These are phyloP conservation scores for Synchiropus splendidus DNA, from an alignment of 2,113 vertebrate species.

Conservation along the genomic window DNA sequence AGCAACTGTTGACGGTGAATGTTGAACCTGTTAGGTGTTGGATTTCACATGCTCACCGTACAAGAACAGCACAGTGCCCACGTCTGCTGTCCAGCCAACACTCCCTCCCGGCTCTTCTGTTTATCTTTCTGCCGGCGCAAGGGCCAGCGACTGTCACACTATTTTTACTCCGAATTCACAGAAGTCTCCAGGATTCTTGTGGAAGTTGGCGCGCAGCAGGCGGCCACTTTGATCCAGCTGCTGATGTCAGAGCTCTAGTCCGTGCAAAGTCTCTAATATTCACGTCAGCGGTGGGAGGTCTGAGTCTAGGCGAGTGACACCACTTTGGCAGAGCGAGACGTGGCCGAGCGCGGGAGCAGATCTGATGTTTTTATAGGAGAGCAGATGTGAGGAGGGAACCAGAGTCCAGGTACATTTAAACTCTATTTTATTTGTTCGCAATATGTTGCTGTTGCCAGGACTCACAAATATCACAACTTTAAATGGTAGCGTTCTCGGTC, in stretches of 20 bases:
- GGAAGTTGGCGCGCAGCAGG: slow-evolving; percentile 26
- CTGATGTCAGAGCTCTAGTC: slow-evolving; percentile 55
- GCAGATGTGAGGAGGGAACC: slow-evolving; percentile 9
- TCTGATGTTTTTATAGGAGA: background rate
- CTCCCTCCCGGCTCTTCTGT: no score
- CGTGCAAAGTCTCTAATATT: slow-evolving; percentile 49
- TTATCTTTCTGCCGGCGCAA: slow-evolving; percentile 17
- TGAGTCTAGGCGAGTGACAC: slow-evolving; percentile 14
- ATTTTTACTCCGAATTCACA: slow-evolving; percentile 86
- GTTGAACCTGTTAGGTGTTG: no score
- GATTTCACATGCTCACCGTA: no score
- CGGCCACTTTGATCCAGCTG: slow-evolving; percentile 37
- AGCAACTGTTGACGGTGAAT: no score
- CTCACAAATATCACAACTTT: no score
- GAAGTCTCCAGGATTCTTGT: slow-evolving; percentile 67
- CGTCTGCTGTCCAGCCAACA: no score
- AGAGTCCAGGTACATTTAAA: slow-evolving; percentile 27
- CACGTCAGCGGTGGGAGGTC: slow-evolving; percentile 26
- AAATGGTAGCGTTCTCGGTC: no score
- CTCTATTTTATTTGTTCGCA: no score
- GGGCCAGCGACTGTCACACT: slow-evolving; percentile 54
- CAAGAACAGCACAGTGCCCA: no score
- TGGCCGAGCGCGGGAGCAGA: background rate
- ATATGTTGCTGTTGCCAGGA: no score
- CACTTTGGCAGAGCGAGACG: slow-evolving; percentile 9